Base-by-base conservation (phyloP, 2,113 vertebrate genomes). In the Casuarius casuarius region DNA sequence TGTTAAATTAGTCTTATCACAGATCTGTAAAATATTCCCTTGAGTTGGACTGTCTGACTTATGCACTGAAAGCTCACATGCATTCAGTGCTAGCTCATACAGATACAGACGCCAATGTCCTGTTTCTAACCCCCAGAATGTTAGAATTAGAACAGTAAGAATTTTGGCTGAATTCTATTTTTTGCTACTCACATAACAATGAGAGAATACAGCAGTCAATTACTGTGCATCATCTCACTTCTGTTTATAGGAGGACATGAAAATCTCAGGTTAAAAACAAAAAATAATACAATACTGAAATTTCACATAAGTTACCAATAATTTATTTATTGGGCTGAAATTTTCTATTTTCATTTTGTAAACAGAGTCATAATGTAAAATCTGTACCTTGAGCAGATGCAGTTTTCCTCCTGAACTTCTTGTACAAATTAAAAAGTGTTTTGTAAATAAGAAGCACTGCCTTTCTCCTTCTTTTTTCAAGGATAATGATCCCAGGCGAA, bases 391-490 rank as follows among this genome's bases (percentile, higher is more conserved):
- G 49, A 99, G 99, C 65, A 99, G 98, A 97, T 99, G 99, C 49
- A 99, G 98, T 94, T 99, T 99, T 92, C 99, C 99, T 90, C 99
- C 99, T 22, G 99, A 99, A 97, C 99, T 99, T 96, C 99, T 98
- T 18, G 99, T 99, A 97, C 99, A 99, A 95, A 99, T 99, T 68
- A 99, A 98, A 87, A 99, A 99, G 98, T 99, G 99, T 90, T 99
- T 99, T 94, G 99, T 99, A 96, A 99, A 99, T 90, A 99, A 98
- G 98, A 99, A 99, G 96, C 99, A 99, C 94, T 99, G 99, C 35
- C 99, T 98, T 95, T 99, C 99, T 86, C 99, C 99, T 98, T 99
- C 99, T 97, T 99, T 99, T 98, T 99, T 99, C 97, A 99, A 98
- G 88, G 99, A 99, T 56, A 98, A 97, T 8, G 99, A 99, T 83